Conservation (phyloP, 2,113 vertebrate genomes). For the Emydocephalus ijimae region DNA sequence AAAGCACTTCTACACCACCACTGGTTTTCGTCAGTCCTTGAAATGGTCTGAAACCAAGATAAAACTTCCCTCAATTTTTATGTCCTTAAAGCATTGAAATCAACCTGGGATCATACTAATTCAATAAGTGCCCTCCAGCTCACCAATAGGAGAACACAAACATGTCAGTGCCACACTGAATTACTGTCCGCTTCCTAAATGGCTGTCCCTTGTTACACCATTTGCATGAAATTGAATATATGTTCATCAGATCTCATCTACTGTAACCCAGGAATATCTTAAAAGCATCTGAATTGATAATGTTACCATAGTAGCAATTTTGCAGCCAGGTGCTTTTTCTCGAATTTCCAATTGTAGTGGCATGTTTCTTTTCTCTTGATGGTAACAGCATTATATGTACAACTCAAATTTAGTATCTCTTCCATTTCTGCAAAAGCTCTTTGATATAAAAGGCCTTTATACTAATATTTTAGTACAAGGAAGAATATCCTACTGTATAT, state of each 20-base stretch:
- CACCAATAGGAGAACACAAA: not conserved
- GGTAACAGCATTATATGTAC: not conserved
- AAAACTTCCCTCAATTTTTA: not conserved
- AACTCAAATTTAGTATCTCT: not conserved
- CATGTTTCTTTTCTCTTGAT: not conserved
- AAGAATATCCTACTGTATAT: slow-evolving; percentile 63
- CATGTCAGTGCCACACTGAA: not conserved
- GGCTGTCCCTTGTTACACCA: not conserved
- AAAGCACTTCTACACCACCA: not conserved
- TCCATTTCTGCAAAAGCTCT: not conserved
- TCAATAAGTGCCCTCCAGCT: not conserved
- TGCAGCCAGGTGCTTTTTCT: not conserved
- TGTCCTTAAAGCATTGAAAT: not conserved
- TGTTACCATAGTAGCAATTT: not conserved
- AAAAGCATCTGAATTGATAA: not conserved
- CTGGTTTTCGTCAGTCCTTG: not conserved
- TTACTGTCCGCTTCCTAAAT: not conserved
- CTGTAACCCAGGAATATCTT: not conserved
- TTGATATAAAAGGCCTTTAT: not conserved
- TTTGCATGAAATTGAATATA: not conserved
- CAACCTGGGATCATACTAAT: not conserved
- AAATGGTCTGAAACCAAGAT: not conserved
- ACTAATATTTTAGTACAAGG: not conserved
- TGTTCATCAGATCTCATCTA: not conserved
- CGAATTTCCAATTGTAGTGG: not conserved